phyloP scores from a whole-genome alignment of 2,113 vertebrate species.

The mouse (Mus musculus) region DNA sequence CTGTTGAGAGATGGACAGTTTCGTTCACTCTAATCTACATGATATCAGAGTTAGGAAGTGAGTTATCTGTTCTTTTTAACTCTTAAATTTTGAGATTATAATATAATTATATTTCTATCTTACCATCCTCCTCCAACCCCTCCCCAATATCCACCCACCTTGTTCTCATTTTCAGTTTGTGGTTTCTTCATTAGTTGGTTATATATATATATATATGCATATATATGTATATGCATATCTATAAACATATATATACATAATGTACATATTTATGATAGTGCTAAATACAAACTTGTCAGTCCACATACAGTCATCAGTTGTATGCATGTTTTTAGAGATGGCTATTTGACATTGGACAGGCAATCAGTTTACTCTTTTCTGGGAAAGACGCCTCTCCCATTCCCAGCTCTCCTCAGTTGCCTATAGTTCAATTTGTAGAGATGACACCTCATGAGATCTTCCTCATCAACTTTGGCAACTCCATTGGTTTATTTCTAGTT shows the following conservation, averaged over 20 bases:
- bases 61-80: background rate
- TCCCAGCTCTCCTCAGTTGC: background rate
- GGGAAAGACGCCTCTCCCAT: too few relatives aligned
- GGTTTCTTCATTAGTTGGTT: background rate
- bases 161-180: background rate
- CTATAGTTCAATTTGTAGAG: background rate
- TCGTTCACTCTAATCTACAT: background rate
- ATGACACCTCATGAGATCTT: background rate
- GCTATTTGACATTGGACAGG: background rate
- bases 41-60: conserved; percentile 14
- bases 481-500: background rate
- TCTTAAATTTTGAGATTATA: background rate
- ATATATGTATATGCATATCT: too few relatives aligned
- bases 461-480: background rate
- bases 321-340: background rate
- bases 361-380: too few relatives aligned
- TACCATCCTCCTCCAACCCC: accelerated
- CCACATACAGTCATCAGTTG: background rate
- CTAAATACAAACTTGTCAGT: background rate
- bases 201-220: too few relatives aligned
- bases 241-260: background rate
- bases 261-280: background rate
- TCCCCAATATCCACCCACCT: too few relatives aligned
- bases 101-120: background rate
- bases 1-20: background rate